Evolutionary conservation across 2,113 vertebrate species (phyloP).

Genomic region (Phalacrocorax brasilianus): DNA sequence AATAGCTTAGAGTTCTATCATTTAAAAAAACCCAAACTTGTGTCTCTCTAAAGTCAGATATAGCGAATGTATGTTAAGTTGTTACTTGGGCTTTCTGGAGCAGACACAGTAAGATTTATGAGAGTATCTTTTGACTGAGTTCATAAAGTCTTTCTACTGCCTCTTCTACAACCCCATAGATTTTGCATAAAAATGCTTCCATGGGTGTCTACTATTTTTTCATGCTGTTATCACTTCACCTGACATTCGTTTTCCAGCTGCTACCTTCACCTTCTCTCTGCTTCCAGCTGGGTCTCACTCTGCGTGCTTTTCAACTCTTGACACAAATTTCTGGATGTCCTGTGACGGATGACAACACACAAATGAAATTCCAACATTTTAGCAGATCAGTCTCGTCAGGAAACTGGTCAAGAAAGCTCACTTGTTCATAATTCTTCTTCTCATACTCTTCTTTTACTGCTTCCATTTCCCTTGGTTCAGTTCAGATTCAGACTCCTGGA

Average conservation of each 20-base stretch:
- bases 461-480: constrained; percentile 58
- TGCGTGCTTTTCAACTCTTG: constrained; percentile 60
- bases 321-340: constrained; percentile 62
- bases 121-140: background rate
- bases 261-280: constrained; percentile 27
- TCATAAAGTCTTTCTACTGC: background rate
- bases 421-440: constrained; percentile 73
- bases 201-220: background rate
- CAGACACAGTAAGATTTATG: background rate
- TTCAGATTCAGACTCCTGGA: constrained; percentile 69
- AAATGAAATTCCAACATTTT: background rate
- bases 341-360: constrained; percentile 39
- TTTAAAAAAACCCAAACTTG: background rate
- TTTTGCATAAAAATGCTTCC: background rate
- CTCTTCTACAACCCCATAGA: background rate
- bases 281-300: constrained; percentile 51
- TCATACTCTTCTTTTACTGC: constrained; percentile 68
- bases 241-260: constrained; percentile 55
- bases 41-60: background rate
- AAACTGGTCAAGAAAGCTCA: background rate
- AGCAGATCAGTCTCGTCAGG: background rate
- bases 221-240: constrained; percentile 13
- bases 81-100: background rate
- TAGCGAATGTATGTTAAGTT: background rate
- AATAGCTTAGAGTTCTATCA: background rate